Evolutionary conservation across 2,888 invertebrate species (phyloP), one percentile per base, ranked within the genome.

Genomic region (Stictocephala bisonia): DNA sequence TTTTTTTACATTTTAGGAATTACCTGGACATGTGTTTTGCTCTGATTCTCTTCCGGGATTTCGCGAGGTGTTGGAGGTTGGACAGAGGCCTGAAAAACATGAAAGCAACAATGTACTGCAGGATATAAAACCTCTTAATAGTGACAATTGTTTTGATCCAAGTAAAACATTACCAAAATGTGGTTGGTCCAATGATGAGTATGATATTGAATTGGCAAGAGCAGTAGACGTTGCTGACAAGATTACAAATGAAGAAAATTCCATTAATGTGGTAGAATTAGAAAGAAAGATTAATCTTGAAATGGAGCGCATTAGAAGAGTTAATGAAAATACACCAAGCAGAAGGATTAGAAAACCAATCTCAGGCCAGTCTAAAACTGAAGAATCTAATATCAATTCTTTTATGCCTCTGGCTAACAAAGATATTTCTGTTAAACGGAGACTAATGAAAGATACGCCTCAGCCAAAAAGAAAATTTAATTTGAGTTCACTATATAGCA

Each of bases 401-500:
- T n/a, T n/a, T n/a, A 24, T 20, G n/a, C 2, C 31, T 15, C 22
- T 9, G 13, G 4, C 60, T 11, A 9, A n/a, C 22, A 13, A 13
- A 24, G 40, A 60, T 2, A n/a, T n/a, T n/a, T 2, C 20, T 7
- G 40, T 6, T 2, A 58, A 20, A 15, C 31, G 60, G 40, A 35
- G 22, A n/a, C 31, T 40, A 13, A 2, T 60, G 22, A 31, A 20
- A 7, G 60, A 60, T 1, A 7, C 27, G n/a, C n/a, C n/a, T 18
- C 31, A 60, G 20, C 40, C 35, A 7, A 60, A 22, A 13, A 20
- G 2, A 2, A 60, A 35, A 15, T 91, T 88, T 80, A 87, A 85
- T 78, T 82, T 92, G 40, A 74, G 75, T 0, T 86, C 85, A 72
- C 80, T 92, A 35, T 91, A 88, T 80, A 83, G 86, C 75, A 85